A percentile compares a stretch with the other conserved stretches of the same genome.
phyloP scores from a whole-genome alignment of 2,113 vertebrate species.

The Capricornis sumatraensis region DNA sequence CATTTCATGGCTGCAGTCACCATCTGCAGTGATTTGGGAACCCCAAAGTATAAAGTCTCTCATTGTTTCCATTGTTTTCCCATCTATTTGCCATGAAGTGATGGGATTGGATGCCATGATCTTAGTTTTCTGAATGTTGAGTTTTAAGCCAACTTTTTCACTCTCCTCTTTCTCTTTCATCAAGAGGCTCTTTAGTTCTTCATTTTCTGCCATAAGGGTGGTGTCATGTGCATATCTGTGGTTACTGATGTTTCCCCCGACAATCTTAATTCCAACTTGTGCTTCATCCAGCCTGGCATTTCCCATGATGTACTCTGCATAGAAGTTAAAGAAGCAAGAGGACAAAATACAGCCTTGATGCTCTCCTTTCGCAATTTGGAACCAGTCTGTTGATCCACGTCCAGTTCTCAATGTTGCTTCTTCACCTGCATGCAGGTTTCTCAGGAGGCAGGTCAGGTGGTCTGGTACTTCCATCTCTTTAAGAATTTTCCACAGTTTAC shows the following conservation, averaged over 20 bases:
- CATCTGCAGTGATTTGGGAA: background rate
- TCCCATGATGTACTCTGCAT: background rate
- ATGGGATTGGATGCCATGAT: background rate
- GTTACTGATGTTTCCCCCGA: rapidly evolving
- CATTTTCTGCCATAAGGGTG: background rate
- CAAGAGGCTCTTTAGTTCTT: background rate
- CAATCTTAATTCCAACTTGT: background rate
- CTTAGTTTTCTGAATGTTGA: background rate
- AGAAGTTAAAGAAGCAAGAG: background rate
- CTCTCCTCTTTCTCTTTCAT: background rate
- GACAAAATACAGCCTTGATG: background rate
- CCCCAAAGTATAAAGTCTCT: background rate
- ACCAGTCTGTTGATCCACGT: background rate
- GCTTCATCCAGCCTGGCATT: background rate
- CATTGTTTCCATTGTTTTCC: background rate
- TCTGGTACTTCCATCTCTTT: background rate
- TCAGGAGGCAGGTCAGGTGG: background rate
- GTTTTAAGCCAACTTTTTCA: background rate
- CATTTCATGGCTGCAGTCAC: background rate
- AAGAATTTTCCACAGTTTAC: background rate
- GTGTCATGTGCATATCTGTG: background rate
- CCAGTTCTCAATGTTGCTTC: background rate
- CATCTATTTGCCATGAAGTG: background rate
- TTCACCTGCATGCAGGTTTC: background rate
- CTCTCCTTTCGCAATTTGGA: background rate